Conservation (phyloP, 2,113 vertebrate species). For the Hippocampus mohnikei region DNA sequence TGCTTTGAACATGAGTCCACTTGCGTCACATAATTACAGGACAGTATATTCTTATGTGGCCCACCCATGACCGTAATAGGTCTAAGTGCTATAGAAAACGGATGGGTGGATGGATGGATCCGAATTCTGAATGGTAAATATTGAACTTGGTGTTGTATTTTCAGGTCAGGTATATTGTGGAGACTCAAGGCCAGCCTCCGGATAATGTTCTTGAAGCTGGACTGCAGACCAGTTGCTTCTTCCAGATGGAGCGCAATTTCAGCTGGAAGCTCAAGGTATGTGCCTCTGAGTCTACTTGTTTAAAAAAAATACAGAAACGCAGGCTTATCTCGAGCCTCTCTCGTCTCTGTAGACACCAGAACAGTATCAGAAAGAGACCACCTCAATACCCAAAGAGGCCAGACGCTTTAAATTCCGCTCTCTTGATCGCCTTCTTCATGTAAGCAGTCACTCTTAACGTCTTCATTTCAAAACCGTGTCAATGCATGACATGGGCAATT, state of each 20-base stretch:
- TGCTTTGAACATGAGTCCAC: background rate
- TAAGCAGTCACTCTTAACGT: background rate
- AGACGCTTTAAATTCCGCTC: slow-evolving; percentile 8
- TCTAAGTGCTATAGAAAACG: too few relatives aligned
- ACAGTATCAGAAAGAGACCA: slow-evolving; percentile 7
- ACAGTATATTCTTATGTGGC: too few relatives aligned
- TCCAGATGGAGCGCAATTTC: slow-evolving; percentile 6
- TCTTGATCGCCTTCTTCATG: slow-evolving; percentile 12
- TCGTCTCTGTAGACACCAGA: background rate
- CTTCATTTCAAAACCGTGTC: background rate
- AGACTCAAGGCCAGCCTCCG: slow-evolving; percentile 8
- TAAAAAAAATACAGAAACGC: background rate
- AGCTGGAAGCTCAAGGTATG: slow-evolving; percentile 4
- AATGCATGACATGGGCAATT: background rate
- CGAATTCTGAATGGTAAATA: background rate
- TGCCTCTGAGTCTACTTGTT: background rate
- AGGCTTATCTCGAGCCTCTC: background rate
- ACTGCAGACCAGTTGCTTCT: slow-evolving; percentile 4
- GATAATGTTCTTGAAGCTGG: slow-evolving; percentile 5
- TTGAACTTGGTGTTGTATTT: background rate
- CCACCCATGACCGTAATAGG: too few relatives aligned
- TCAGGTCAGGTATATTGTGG: slow-evolving; percentile 8
- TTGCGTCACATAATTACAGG: background rate
- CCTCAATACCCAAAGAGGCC: slow-evolving; percentile 2
- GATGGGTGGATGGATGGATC: too few relatives aligned